Evolutionary conservation across 2,888 invertebrate species (phyloP), one percentile per base, ranked within the genome.

Genomic region (Psylliodes chrysocephalus): DNA sequence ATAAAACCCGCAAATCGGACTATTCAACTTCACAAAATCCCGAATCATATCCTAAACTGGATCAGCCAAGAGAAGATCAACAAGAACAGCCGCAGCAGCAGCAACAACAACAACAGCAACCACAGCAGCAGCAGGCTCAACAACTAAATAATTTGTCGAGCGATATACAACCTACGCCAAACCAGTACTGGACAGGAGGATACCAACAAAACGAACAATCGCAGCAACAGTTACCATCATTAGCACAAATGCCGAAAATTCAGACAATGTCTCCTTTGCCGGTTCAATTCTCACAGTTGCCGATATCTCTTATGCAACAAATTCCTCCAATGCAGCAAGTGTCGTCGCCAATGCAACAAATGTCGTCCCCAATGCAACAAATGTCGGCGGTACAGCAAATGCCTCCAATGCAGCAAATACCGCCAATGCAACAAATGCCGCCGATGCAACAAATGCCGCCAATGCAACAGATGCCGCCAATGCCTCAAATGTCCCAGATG

Each of bases 1-100:
- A 46, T n/a, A 46, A 46, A 22, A n/a, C 22, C 22, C 46, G 14
- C n/a, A 46, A 46, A 46, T 25, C 46, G 6, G 46, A 46, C 10
- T 12, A 5, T 12, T 10, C 46, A 3, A 5, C 22, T 12, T 6
- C 19, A 1, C 10, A 12, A n/a, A 17, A 44, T 14, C 17, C 44
- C 2, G 22, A 4, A 6, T 4, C 3, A n/a, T n/a, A n/a, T n/a
- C n/a, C n/a, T n/a, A n/a, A n/a, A n/a, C n/a, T n/a, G n/a, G n/a
- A n/a, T n/a, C n/a, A n/a, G n/a, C n/a, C n/a, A n/a, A n/a, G n/a
- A n/a, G n/a, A n/a, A n/a, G n/a, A n/a, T n/a, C n/a, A n/a, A n/a
- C n/a, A n/a, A n/a, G n/a, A n/a, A n/a, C n/a, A n/a, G n/a, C n/a
- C n/a, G n/a, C n/a, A n/a, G n/a, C n/a, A n/a, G n/a, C n/a, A n/a